These are phyloP conservation scores for Bubo blakistoni DNA, from an alignment of 2,113 vertebrate genomes.

Conservation along the genomic window DNA sequence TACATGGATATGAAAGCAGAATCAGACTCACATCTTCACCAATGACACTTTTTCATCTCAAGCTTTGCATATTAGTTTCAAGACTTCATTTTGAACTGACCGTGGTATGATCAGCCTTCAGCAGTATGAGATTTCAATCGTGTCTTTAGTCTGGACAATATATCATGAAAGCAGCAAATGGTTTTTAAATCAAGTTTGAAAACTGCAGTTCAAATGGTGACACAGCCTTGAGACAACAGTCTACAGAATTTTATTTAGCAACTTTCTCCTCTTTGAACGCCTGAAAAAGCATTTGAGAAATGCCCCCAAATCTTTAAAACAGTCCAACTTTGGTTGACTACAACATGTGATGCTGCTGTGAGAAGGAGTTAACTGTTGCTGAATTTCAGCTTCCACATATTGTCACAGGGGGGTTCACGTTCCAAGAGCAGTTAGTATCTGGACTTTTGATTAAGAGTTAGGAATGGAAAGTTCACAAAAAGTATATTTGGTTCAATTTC, in stretches of 20 bases:
- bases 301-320: background rate
- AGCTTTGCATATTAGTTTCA: background rate
- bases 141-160: background rate
- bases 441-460: background rate
- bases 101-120: background rate
- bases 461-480: background rate
- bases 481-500: background rate
- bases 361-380: background rate
- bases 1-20: background rate
- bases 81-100: background rate
- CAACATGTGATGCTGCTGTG: background rate
- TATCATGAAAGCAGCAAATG: background rate
- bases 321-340: fast-evolving
- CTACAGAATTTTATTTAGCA: background rate
- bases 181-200: background rate
- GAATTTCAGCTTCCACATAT: background rate
- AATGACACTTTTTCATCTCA: background rate
- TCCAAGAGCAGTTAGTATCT: background rate
- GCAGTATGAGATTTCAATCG: background rate
- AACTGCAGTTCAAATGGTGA: background rate
- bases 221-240: background rate
- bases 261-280: background rate
- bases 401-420: background rate
- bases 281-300: background rate
- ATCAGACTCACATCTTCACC: background rate